These are phyloP conservation scores for Notolepis coatsorum DNA, from an alignment of 2,797 vertebrate species.

Conservation along the genomic window DNA sequence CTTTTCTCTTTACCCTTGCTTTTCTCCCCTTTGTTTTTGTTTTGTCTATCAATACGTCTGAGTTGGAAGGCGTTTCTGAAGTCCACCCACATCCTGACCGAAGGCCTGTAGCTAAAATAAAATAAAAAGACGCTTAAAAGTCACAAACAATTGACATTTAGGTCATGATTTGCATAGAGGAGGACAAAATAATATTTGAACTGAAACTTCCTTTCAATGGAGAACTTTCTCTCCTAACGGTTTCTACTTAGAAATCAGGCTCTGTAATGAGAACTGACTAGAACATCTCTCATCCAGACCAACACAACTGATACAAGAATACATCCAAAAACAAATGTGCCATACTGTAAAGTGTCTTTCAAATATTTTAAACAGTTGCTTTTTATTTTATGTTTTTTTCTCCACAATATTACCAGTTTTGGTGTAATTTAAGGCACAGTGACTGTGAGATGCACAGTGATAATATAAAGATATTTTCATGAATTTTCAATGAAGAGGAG, in stretches of 20 bases:
- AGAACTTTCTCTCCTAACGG: neutral
- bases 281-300: too few species aligned
- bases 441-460: neutral
- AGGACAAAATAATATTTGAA: neutral
- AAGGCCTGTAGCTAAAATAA: conserved; percentile 4
- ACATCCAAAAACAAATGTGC: too few species aligned
- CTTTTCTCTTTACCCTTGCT: conserved; percentile 49
- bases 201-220: neutral
- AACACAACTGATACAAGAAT: too few species aligned
- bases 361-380: too few species aligned
- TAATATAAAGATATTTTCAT: neutral
- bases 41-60: conserved; percentile 64
- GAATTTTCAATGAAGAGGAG: too few species aligned
- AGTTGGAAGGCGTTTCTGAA: conserved; percentile 68
- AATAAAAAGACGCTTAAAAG: conserved; percentile 49
- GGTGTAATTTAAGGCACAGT: neutral
- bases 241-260: neutral
- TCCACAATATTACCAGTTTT: neutral
- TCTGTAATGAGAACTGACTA: too few species aligned
- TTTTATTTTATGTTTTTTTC: too few species aligned
- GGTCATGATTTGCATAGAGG: neutral
- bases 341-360: too few species aligned
- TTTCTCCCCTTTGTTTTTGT: conserved; percentile 52
- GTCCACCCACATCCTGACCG: conserved; percentile 19
- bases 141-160: conserved; percentile 19